Base-by-base conservation (phyloP, 2,113 vertebrate genomes). In the Trinectes maculatus region DNA sequence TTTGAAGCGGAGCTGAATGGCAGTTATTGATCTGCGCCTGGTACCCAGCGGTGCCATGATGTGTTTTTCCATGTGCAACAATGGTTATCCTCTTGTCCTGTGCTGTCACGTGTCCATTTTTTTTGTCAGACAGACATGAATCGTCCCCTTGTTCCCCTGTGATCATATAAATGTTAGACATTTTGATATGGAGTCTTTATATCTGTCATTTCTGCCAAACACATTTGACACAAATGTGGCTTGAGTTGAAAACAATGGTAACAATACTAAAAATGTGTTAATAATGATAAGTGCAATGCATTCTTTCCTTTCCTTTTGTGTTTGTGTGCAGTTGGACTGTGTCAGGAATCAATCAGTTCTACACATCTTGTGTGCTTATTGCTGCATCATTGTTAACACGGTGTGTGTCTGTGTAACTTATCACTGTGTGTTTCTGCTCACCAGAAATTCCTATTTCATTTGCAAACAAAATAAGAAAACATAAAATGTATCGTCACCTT, bases 21-120 rank as follows among this genome's bases (percentile, higher is more conserved):
- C 37, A 12, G n/a, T 36, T 77, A 71, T 51, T 81, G 74, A 80
- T 86, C 60, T 13, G 81, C 64, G 68, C 60, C 62, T 74, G 83
- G 66, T 83, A 55, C 83, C 42, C 70, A 39, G 55, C 69, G 60
- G 77, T 37, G 86, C 83, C 61, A 15, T 8, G 44, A 65, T 66
- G 48, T 34, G 18, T 51, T 65, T 53, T 43, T 19, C 21, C 28
- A 33, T 6, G 42, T 6, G 28, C 43, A 82, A 91, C 90, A 91
- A 89, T 87, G 72, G 64, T 21, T 12, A 4, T 40, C 71, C 56
- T 86, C 65, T 82, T 73, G 55, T 69, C 48, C 52, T 42, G 62
- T 26, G 51, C 19, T 61, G 75, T 85, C 86, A 87, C 81, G 59
- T 73, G 63, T 44, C 44, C 26, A n/a, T 71, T 56, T 70, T 21